Percentiles rank a stretch among this genome's conserved stretches.
Evolutionary conservation across 2,113 vertebrate genomes (phyloP).

Genomic region (Silurus glanis): DNA sequence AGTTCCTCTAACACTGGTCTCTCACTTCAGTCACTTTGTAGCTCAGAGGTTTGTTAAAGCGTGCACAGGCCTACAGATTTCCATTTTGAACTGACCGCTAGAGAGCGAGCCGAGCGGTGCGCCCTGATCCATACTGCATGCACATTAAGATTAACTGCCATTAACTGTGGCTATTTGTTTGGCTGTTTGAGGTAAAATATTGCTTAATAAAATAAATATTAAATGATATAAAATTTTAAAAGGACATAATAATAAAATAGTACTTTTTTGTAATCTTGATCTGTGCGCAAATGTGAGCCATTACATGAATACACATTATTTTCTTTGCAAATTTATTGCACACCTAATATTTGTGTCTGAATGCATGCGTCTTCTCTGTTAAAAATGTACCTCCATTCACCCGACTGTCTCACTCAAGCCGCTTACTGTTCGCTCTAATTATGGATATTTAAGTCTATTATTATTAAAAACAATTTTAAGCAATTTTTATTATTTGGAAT

Average conservation of each 20-base stretch:
- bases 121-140: background rate
- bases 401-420: background rate
- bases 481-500: too few relatives aligned
- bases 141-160: too few relatives aligned
- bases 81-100: conserved; percentile 59
- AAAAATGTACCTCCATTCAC: background rate
- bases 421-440: too few relatives aligned
- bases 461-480: background rate
- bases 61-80: background rate
- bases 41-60: background rate
- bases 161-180: too few relatives aligned
- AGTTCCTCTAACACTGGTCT: background rate
- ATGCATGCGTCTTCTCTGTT: background rate
- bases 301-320: background rate
- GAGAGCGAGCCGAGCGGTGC: conserved; percentile 67
- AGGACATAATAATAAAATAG: background rate
- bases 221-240: background rate
- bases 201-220: too few relatives aligned
- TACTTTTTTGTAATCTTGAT: background rate
- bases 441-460: background rate
- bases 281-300: background rate
- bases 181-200: too few relatives aligned
- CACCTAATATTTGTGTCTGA: background rate
- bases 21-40: background rate
- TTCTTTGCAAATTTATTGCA: background rate